Conservation (phyloP, 2,888 invertebrate genomes). For the Anthophora plumipes region DNA sequence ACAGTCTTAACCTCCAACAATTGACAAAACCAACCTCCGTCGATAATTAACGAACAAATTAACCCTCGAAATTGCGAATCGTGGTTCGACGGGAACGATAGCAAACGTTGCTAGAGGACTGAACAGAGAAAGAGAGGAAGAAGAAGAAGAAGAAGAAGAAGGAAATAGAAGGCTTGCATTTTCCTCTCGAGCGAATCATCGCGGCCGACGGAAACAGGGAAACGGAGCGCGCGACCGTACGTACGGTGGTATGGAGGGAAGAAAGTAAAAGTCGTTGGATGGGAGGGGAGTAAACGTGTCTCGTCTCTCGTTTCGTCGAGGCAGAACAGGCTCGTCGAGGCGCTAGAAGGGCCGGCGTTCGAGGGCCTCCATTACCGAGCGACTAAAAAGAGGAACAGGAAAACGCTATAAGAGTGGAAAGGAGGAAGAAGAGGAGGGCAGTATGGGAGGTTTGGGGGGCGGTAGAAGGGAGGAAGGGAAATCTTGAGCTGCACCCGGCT, state of each 20-base stretch:
- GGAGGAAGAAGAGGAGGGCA: constrained; percentile 16
- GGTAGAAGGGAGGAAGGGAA: constrained; percentile 18
- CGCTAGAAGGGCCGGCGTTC: constrained; percentile 75
- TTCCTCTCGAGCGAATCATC: constrained; percentile 79
- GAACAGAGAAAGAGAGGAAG: constrained; percentile 14
- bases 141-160: too few relatives aligned
- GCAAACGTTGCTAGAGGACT: constrained; percentile 2
- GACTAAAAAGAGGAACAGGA: constrained; percentile 74
- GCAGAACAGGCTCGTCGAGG: constrained; percentile 62
- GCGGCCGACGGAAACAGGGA: constrained; percentile 46
- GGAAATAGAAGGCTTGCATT: constrained; percentile 61
- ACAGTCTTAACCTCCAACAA: neutral
- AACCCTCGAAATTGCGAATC: neutral
- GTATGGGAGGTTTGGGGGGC: neutral
- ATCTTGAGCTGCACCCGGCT: constrained; percentile 71
- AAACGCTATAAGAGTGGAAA: constrained; percentile 28
- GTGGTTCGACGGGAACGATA: neutral
- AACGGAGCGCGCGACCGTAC: constrained; percentile 22
- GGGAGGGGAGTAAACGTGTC: constrained; percentile 69
- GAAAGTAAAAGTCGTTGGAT: constrained; percentile 53
- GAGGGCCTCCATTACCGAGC: constrained; percentile 81
- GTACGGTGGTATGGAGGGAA: constrained; percentile 49
- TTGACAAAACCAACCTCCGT: neutral
- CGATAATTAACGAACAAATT: neutral
- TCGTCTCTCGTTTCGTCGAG: constrained; percentile 66